phyloP scores from a whole-genome alignment of 2,797 vertebrate genomes.

The Salmo trutta region DNA sequence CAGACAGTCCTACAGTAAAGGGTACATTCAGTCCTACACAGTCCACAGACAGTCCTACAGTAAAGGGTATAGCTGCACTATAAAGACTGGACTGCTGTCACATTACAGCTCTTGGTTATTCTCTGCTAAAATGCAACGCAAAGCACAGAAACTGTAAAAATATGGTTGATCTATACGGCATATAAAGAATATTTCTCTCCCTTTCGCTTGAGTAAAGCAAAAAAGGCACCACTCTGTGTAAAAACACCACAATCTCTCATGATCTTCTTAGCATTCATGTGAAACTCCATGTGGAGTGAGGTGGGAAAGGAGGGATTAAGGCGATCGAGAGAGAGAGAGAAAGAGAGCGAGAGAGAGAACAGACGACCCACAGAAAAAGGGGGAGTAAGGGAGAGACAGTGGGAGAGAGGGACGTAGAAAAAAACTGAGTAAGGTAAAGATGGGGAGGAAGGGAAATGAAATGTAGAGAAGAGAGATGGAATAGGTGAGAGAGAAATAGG shows the following conservation, averaged over 20 bases:
- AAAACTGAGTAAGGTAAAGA: conserved; percentile 15
- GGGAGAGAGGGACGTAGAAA: background rate
- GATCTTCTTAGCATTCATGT: conserved; percentile 27
- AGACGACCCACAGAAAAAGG: no score
- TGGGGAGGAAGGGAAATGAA: conserved; percentile 37
- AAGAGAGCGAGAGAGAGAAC: conserved; percentile 12
- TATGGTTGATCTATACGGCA: no score
- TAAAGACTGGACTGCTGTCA: no score
- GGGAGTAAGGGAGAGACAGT: no score
- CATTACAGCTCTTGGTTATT: no score
- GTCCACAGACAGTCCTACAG: no score
- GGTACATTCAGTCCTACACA: no score
- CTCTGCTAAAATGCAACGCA: background rate
- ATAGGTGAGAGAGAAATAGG: conserved; percentile 4
- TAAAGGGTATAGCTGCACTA: no score
- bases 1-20: no score
- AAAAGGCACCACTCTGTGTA: background rate
- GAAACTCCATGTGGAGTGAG: conserved; percentile 57
- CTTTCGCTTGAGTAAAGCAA: conserved; percentile 29
- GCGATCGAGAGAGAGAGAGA: background rate
- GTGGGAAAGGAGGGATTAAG: conserved; percentile 63
- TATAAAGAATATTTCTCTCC: no score
- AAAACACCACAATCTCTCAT: conserved; percentile 41
- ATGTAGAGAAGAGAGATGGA: conserved; percentile 31
- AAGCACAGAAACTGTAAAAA: background rate